These are phyloP conservation scores for Mormyrus iriodes DNA, from an alignment of 2,113 vertebrate species.

Conservation along the genomic window DNA sequence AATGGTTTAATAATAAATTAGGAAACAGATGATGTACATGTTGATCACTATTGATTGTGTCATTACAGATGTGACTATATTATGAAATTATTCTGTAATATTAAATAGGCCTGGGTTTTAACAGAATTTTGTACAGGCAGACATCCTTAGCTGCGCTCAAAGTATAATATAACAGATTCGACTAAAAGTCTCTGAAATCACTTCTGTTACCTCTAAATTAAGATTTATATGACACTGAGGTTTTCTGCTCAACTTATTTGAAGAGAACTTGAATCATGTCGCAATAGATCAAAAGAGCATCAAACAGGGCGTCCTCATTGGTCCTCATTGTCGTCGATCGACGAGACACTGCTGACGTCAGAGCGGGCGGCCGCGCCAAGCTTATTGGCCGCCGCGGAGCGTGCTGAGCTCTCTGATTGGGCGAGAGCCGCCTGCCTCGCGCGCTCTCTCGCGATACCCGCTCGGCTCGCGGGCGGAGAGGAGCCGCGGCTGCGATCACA, in stretches of 20 bases:
- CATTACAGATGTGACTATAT: background rate
- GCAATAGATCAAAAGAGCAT: conserved; percentile 4
- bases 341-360: background rate
- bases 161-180: background rate
- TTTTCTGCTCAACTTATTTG: background rate
- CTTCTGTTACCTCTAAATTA: background rate
- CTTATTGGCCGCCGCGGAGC: conserved; percentile 26
- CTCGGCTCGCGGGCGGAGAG: background rate
- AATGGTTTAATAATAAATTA: background rate
- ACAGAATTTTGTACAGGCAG: background rate
- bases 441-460: conserved; percentile 49
- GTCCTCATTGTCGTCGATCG: background rate
- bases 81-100: conserved; percentile 5
- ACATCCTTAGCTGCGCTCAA: background rate
- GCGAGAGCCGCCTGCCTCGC: conserved; percentile 16
- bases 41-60: background rate
- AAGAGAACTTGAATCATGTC: background rate
- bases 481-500: conserved; percentile 1
- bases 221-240: background rate
- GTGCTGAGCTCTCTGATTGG: conserved; percentile 42
- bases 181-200: background rate
- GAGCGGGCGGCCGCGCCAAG: background rate
- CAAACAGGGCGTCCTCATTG: background rate
- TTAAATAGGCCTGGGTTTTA: background rate
- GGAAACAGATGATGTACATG: background rate